Evolutionary conservation across 2,888 invertebrate genomes (phyloP), one percentile per base, ranked within the genome.

Genomic region (Tetranychus piercei): DNA sequence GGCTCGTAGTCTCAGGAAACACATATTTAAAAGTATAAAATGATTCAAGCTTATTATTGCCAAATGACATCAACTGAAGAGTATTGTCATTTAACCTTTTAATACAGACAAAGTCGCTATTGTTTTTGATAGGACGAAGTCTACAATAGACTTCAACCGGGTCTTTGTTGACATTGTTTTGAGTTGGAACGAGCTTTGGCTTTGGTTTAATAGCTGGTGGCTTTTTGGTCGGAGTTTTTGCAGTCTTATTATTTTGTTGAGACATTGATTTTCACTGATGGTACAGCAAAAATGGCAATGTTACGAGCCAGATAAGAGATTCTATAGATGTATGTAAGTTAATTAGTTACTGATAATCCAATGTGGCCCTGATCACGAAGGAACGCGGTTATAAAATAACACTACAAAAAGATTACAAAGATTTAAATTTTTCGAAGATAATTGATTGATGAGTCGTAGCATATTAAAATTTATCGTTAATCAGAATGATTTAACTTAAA

Each of bases 121-220:
- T 79, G 80, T 88, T 80, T 67, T 81, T 88, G 81, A 91, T 84
- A 0, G 94, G 93, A 15, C 92, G 86, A 20, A 95, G 83, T 23
- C 95, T 86, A 81, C 94, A 94, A 80, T 87, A 95, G 0, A 95
- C 95, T 84, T 92, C 88, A 0, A 93, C 90, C 0, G 91, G 88
- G 82, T 92, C 80, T 74, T 78, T 78, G 34, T n/a, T 69, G 69
- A 11, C 34, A 20, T 69, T 69, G 34, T 22, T 69, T 18, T 23
- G n/a, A 20, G 22, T 69, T 11, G 34, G 34, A 69, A 23, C 11
- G 11, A 69, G 20, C 22, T 69, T 69, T 6, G 69, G 69, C 69
- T 69, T 69, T 23, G 69, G 69, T 23, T 69, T 69, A 55, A 6
- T 55, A 20, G 69, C 34, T 11, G 69, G 69, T 22, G 69, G 69